Conservation (phyloP, 2,797 vertebrate species). For the Zalophus californianus region DNA sequence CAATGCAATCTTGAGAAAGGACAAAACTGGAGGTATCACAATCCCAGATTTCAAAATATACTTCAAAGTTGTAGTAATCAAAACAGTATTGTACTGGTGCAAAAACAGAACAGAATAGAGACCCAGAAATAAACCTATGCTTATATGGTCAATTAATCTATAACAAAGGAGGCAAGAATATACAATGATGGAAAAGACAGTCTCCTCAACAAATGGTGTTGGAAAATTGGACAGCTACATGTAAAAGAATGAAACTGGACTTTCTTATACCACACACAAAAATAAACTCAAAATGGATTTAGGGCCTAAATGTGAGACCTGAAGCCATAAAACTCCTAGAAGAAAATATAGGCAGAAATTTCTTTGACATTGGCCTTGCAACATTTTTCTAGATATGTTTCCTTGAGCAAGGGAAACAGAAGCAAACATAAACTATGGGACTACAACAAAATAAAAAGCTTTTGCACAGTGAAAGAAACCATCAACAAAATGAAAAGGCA, state of each 20-base stretch:
- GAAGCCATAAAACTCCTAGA: background rate
- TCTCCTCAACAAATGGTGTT: background rate
- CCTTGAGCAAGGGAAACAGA: background rate
- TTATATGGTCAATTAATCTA: background rate
- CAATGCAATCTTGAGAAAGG: background rate
- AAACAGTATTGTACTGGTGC: background rate
- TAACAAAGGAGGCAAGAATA: background rate
- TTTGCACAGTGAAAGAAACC: background rate
- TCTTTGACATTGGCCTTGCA: background rate
- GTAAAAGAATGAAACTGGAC: background rate
- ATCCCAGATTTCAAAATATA: background rate
- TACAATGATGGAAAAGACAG: background rate
- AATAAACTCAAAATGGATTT: background rate
- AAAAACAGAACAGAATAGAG: background rate
- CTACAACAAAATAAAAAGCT: background rate
- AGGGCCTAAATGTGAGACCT: background rate
- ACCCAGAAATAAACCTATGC: background rate
- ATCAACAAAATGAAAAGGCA: background rate
- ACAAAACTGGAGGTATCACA: background rate
- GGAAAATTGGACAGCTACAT: background rate
- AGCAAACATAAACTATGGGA: background rate
- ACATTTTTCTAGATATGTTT: background rate
- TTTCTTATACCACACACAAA: background rate
- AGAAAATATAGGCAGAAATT: background rate
- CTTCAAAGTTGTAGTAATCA: background rate